A percentile compares a stretch with the other conserved stretches of the same genome.
phyloP scores from a whole-genome alignment of 2,113 vertebrate species.

The Pitta sordida region DNA sequence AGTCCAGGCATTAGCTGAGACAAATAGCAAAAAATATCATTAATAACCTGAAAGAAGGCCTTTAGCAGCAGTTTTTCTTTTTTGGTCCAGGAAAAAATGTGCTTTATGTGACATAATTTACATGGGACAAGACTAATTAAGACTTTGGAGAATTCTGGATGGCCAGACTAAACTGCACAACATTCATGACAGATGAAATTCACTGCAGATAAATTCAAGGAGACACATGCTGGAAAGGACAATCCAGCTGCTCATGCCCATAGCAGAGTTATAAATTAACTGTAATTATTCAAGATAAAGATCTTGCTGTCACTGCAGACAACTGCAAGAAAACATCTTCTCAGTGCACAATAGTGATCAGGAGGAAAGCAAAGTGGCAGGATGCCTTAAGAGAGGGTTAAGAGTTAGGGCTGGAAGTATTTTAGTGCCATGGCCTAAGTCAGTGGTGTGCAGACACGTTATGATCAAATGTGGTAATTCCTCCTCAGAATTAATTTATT shows the following conservation, averaged over 20 bases:
- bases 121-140: neutral
- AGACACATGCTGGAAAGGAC: neutral
- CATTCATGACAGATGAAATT: neutral
- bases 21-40: neutral
- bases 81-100: neutral
- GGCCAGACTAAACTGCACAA: neutral
- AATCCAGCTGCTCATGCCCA: neutral
- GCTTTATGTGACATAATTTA: neutral
- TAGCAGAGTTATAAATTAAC: conserved; percentile 20
- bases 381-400: neutral
- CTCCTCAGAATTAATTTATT: neutral
- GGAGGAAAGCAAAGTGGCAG: neutral
- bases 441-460: neutral
- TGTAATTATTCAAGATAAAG: conserved; percentile 3
- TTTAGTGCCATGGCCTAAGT: neutral
- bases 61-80: neutral
- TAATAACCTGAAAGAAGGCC: neutral
- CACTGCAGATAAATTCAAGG: conserved; percentile 18
- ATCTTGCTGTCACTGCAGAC: neutral
- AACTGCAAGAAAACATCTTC: neutral
- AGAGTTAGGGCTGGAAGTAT: neutral
- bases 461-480: neutral
- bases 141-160: neutral
- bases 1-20: neutral
- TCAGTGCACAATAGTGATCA: neutral